Base-by-base conservation (phyloP, 1,140 invertebrate genomes). In the Stegodyphus dumicola region DNA sequence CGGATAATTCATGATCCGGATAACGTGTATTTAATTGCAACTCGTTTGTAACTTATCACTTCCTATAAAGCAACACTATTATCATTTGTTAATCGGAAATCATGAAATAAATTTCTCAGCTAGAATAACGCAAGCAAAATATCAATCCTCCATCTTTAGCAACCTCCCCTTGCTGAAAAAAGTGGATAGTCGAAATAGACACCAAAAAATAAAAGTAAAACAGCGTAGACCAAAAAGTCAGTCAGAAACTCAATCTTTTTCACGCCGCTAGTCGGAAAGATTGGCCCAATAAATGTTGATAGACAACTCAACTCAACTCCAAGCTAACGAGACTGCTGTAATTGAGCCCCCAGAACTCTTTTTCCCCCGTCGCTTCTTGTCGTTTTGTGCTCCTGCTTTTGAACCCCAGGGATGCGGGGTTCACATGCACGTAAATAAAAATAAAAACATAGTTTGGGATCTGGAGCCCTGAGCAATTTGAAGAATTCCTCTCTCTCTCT, bases 251-350 rank as follows among this genome's bases (percentile, higher is more conserved):
- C 77, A 79, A 79, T 79, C 77, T 70, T 54, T 80, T 80, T 80
- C 77, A 71, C 53, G 67, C 67, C 48, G n/a, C 48, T 33, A 6
- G n/a, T 6, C 71, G 52, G 18, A 33, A 71, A 80, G 77, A 80
- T 80, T 80, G 77, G 67, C 11, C 77, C 77, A 80, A 80, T 80
- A 80, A 80, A 80, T 71, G 77, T 71, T 80, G 77, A 80, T 80
- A 60, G 77, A 80, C 77, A 80, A 80, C 67, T 53, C 65, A 33
- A 33, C 53, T 2, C 49, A 51, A 53, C 51, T 74, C 71, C 6
- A 11, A 74, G 65, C 74, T 80, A 80, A 80, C 77, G 77, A 80
- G 77, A 80, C 49, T 18, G 7, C 77, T 80, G 77, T 80, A 80
- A 80, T 80, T 80, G 77, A 71, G 48, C 77, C 54, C n/a, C 48